Evolutionary conservation across 2,888 invertebrate species (phyloP).

Genomic region (Pseudococcus jackbeardsleyi): DNA sequence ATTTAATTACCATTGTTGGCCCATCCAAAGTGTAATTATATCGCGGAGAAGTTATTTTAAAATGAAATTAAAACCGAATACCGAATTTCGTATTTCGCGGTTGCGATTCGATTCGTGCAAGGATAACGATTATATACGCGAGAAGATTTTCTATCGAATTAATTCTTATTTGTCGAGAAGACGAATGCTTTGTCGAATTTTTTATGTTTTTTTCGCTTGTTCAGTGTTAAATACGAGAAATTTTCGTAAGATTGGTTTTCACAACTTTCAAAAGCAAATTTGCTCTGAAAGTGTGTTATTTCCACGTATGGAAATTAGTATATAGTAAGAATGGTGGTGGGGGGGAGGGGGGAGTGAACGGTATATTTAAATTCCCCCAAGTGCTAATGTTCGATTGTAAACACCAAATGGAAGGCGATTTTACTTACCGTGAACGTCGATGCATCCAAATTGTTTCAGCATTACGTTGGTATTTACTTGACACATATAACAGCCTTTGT

Average conservation of each 20-base stretch:
- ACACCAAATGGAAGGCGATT: too few species aligned
- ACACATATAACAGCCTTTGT: constrained; percentile 92
- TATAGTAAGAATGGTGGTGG: too few species aligned
- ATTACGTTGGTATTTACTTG: constrained; percentile 90
- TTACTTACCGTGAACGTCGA: constrained; percentile 86
- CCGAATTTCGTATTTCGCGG: neutral
- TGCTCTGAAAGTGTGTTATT: too few species aligned
- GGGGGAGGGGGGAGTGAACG: too few species aligned
- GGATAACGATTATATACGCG: constrained; percentile 11
- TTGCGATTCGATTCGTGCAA: neutral
- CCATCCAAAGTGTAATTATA: constrained; percentile 23
- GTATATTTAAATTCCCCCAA: too few species aligned
- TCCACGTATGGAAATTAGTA: too few species aligned
- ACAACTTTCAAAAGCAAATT: too few species aligned
- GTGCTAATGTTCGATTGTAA: neutral
- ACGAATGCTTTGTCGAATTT: neutral
- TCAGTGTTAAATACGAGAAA: too few species aligned
- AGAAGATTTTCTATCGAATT: neutral
- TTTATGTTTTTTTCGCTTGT: neutral
- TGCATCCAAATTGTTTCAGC: constrained; percentile 89
- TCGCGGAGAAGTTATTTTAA: constrained; percentile 27
- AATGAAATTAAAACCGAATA: constrained; percentile 32
- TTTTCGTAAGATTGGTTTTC: too few species aligned
- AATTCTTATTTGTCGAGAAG: neutral
- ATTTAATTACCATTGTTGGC: neutral